Conservation (phyloP, 2,797 vertebrate species). For the Eulemur albifrons region DNA sequence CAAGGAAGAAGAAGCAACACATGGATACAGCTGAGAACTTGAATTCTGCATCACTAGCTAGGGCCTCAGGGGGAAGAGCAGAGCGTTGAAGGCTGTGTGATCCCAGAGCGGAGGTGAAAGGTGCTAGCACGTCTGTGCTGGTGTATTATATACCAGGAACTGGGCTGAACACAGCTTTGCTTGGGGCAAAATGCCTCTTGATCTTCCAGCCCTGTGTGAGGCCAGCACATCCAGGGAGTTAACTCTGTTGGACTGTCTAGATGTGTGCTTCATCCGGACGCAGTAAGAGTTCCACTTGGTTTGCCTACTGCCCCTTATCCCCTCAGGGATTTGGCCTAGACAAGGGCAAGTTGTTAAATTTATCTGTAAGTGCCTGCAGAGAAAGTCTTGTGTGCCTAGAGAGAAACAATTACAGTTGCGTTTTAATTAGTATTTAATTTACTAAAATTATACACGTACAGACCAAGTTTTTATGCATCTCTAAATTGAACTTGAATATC, state of each 20-base stretch:
- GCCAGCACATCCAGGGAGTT: too few relatives aligned
- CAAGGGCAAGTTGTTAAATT: background rate
- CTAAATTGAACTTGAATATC: background rate
- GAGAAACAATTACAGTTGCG: background rate
- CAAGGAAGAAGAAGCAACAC: background rate
- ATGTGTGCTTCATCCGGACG: background rate
- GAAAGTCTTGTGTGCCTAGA: background rate
- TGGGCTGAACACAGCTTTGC: background rate
- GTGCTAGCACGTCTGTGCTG: fast-evolving
- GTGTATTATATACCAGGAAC: background rate
- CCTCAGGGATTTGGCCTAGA: background rate
- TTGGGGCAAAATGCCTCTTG: background rate
- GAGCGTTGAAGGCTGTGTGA: background rate
- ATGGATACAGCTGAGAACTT: too few relatives aligned
- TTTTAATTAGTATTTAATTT: background rate
- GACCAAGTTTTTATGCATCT: background rate
- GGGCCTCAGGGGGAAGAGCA: background rate
- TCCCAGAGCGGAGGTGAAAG: background rate
- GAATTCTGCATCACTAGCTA: background rate
- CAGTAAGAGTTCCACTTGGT: background rate
- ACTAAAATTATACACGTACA: background rate
- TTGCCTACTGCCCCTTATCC: background rate
- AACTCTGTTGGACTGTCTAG: background rate
- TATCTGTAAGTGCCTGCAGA: background rate
- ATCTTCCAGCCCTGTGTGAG: background rate